These are phyloP conservation scores for Panthera leo DNA, from an alignment of 2,113 vertebrate genomes.

Conservation along the genomic window DNA sequence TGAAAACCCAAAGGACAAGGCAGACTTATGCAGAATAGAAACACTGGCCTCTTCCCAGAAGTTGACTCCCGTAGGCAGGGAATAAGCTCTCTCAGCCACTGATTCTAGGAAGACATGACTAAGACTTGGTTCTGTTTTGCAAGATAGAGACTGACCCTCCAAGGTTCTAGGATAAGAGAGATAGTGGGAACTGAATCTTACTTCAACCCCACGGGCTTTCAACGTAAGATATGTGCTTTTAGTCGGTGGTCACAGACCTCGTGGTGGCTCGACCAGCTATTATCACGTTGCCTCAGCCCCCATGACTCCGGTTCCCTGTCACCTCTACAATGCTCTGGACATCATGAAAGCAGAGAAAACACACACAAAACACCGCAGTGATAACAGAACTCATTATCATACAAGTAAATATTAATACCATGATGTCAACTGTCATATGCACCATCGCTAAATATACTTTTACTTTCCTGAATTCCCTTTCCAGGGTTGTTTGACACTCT, in stretches of 20 bases:
- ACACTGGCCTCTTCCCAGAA: not conserved
- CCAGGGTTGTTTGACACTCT: not conserved
- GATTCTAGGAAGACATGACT: not conserved
- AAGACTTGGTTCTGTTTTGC: not conserved
- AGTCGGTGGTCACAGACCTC: conserved; percentile 82
- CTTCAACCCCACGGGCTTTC: not conserved
- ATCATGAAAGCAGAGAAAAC: not conserved
- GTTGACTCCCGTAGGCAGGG: not conserved
- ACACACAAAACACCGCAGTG: not conserved
- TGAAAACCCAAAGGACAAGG: conserved; percentile 35
- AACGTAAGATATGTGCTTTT: conserved; percentile 83
- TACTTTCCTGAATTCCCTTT: not conserved
- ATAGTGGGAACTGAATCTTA: not conserved
- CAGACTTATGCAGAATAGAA: not conserved
- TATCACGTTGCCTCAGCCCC: not conserved
- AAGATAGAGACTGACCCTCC: not conserved
- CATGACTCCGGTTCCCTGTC: not conserved
- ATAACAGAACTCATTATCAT: not conserved
- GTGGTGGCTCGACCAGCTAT: conserved; percentile 83
- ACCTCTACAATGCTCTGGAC: not conserved
- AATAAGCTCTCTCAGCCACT: not conserved
- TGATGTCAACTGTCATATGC: not conserved
- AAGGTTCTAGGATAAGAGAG: not conserved
- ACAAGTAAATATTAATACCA: not conserved
- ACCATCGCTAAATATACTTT: not conserved